Conservation (phyloP, 2,888 invertebrate genomes). For the Drosophila kokeensis region DNA sequence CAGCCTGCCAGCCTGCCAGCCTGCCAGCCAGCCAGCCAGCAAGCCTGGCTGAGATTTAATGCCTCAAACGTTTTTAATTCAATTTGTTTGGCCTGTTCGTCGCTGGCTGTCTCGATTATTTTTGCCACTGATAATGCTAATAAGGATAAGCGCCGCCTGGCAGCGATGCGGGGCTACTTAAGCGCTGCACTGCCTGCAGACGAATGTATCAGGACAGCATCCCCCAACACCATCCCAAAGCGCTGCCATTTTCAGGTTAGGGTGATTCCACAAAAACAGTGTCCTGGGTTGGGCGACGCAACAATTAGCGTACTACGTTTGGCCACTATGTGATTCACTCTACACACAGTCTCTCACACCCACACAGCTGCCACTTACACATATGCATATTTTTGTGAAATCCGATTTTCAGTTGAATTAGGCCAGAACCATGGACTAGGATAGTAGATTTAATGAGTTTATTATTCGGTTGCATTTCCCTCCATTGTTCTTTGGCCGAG, state of each 20-base stretch:
- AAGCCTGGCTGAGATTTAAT: constrained; percentile 68
- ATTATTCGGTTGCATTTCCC: constrained; percentile 63
- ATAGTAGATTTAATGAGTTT: constrained; percentile 83
- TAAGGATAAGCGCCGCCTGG: constrained; percentile 74
- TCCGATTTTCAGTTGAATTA: constrained; percentile 75
- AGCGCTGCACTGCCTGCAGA: constrained; percentile 39
- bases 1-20: neutral
- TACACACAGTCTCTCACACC: constrained; percentile 7
- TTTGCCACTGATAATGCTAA: constrained; percentile 78
- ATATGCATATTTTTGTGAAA: constrained; percentile 54
- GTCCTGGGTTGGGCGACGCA: constrained; percentile 14
- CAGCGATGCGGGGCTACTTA: constrained; percentile 45
- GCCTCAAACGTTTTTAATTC: constrained; percentile 77
- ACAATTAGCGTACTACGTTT: constrained; percentile 48
- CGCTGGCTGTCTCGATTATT: constrained; percentile 70
- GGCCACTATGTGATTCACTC: neutral
- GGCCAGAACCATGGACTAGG: constrained; percentile 79
- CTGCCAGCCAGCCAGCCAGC: neutral
- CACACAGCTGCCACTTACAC: constrained; percentile 9
- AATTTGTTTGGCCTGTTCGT: constrained; percentile 66
- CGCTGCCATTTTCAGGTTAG: constrained; percentile 10
- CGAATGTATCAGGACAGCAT: constrained; percentile 1
- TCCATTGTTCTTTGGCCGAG: constrained; percentile 44
- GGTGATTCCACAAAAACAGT: constrained; percentile 1
- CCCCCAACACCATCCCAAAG: neutral